Base-by-base conservation (phyloP, 2,113 vertebrate genomes). In the Alexandromys fortis region DNA sequence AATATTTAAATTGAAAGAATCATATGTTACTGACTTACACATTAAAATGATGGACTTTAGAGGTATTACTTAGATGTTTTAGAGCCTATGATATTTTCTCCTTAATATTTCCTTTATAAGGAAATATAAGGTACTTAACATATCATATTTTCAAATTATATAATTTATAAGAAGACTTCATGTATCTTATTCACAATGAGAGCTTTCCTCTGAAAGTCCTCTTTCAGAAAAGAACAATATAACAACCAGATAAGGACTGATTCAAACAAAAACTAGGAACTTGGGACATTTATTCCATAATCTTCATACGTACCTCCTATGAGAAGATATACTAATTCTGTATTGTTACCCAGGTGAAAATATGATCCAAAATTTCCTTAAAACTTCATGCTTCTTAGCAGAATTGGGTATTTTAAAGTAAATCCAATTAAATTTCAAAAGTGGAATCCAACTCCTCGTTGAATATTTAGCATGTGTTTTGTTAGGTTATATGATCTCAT, bases 31-130 rank as follows among this genome's bases (percentile, higher is more conserved):
- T 67, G 9, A 47, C 61, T 42, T 65, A 30, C 19, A 47, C 42
- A 33, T 86, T 67, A 17, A 67, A 86, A 67, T 47, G 8, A 35
- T 22, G 33, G 16, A 67, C 79, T 2, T 75, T 92, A 58, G 35
- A 73, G 13, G 5, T 2, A 52, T 14, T 63, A 49, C 1, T 70
- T 70, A n/a, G 30, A 68, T 73, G 17, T 85, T 65, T 79, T 86
- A 81, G 45, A 49, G 0, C 49, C 0, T 91, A 1, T 8, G n/a
- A 35, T 65, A 17, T 30, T 78, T 0, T 33, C 7, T 94, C 0
- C 83, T 87, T 91, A 42, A 1, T 33, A 49, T 88, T 95, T 85
- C 11, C 21, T 91, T 93, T 87, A 10, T 35, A 73, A 83, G 13
- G 8, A 13, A 42, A 42, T 42, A 63, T 63, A 30, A 42, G 7